Evolutionary conservation across 2,113 vertebrate species (phyloP).

Genomic region (Tricholaema leucomelas): DNA sequence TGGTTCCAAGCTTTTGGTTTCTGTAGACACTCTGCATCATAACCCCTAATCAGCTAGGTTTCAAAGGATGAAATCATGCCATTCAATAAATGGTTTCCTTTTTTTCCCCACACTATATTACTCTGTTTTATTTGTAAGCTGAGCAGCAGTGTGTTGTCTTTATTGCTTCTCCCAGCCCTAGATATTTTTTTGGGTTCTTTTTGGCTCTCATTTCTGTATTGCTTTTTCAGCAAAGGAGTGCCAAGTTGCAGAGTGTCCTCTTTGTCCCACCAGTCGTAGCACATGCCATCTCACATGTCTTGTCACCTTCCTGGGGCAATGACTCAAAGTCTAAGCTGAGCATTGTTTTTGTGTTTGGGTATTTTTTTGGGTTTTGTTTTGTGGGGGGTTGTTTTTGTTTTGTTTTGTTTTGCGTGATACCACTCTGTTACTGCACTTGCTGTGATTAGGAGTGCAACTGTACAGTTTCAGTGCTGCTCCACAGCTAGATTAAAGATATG

Average conservation of each 20-base stretch:
- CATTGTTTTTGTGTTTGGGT: not conserved
- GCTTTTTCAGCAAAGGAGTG: not conserved
- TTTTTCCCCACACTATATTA: not conserved
- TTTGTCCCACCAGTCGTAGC: not conserved
- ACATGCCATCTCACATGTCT: not conserved
- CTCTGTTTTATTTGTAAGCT: not conserved
- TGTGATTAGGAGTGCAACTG: not conserved
- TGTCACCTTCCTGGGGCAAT: not conserved
- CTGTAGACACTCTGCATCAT: not conserved
- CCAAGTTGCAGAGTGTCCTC: not conserved
- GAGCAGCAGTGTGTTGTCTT: not conserved
- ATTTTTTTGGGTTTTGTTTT: not conserved
- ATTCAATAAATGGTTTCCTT: not conserved
- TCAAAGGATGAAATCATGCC: not conserved
- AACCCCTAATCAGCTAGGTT: not conserved
- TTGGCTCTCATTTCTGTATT: not conserved
- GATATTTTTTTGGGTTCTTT: not conserved
- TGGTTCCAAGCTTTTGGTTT: not conserved
- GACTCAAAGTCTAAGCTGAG: not conserved
- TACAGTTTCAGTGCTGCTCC: not conserved
- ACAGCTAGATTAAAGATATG: not conserved
- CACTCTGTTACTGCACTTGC: not conserved
- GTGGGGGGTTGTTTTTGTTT: not conserved
- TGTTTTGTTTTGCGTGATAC: not conserved
- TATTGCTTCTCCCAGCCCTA: not conserved